Percentiles rank a stretch among this genome's conserved stretches.
Evolutionary conservation across 1,140 invertebrate species (phyloP).

Genomic region (Penaeus japonicus): DNA sequence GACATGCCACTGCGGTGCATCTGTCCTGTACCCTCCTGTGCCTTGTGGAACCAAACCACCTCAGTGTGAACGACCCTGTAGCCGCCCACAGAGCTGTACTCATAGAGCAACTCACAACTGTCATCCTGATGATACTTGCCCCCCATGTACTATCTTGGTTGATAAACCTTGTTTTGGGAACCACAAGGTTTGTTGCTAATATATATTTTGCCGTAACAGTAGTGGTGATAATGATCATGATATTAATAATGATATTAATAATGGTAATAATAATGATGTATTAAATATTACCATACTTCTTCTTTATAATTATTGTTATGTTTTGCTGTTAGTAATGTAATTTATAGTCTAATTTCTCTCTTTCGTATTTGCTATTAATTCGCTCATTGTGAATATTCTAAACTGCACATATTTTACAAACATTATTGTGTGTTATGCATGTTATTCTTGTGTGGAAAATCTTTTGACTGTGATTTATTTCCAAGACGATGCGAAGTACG

Average conservation of each 20-base stretch:
- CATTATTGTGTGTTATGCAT: not conserved
- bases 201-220: not conserved
- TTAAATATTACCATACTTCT: too few relatives aligned
- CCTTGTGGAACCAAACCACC: constrained; percentile 88
- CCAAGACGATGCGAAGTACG: constrained; percentile 73
- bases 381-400: too few relatives aligned
- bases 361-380: too few relatives aligned
- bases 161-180: constrained; percentile 87
- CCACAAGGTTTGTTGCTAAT: constrained; percentile 74
- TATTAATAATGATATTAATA: too few relatives aligned
- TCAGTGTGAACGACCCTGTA: constrained; percentile 79
- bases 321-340: too few relatives aligned
- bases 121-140: constrained; percentile 79
- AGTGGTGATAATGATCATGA: too few relatives aligned
- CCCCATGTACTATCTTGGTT: constrained; percentile 92
- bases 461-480: not conserved
- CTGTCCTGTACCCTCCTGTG: constrained; percentile 87
- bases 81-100: constrained; percentile 78
- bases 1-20: constrained; percentile 87
- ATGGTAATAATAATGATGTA: too few relatives aligned
- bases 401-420: not conserved
- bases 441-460: not conserved
- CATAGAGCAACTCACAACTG: constrained; percentile 84
- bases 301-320: too few relatives aligned
- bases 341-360: too few relatives aligned